phyloP scores from a whole-genome alignment of 2,888 invertebrate species.

The Campaea margaritaria region DNA sequence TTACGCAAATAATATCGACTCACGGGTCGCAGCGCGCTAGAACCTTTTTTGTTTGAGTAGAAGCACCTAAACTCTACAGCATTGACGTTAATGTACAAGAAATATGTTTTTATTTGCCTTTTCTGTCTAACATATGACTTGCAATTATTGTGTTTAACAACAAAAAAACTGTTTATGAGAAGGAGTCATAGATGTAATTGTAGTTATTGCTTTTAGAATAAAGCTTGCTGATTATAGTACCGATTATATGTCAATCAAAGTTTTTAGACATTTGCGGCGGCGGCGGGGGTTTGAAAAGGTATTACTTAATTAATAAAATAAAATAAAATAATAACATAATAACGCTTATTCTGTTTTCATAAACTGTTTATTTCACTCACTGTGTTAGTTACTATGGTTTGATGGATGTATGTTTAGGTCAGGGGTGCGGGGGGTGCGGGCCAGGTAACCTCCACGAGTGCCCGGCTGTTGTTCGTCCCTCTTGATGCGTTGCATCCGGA shows the following conservation, averaged over 20 bases:
- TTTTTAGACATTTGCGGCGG: slow-evolving; percentile 4
- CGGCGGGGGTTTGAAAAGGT: neutral
- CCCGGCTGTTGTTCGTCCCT: no score
- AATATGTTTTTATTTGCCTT: slow-evolving; percentile 2
- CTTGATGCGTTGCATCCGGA: no score
- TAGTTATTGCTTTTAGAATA: slow-evolving; percentile 17
- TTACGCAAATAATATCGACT: no score
- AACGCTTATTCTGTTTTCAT: no score
- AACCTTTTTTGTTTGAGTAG: no score
- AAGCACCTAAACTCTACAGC: neutral
- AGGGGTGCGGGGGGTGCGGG: no score
- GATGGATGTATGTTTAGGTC: no score
- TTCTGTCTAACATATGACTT: slow-evolving; percentile 5
- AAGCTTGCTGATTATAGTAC: slow-evolving; percentile 9
- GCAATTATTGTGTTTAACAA: neutral
- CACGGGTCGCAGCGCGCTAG: no score
- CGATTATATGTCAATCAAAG: slow-evolving; percentile 25
- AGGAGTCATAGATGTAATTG: slow-evolving; percentile 19
- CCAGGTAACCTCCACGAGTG: no score
- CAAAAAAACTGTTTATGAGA: slow-evolving; percentile 8
- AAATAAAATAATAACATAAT: no score
- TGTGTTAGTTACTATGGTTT: neutral
- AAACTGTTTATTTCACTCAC: no score
- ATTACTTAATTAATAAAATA: no score
- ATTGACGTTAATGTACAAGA: slow-evolving; percentile 1